Evolutionary conservation across 2,113 vertebrate species (phyloP), one percentile per base, ranked within the genome.

Genomic region (Salvator merianae): DNA sequence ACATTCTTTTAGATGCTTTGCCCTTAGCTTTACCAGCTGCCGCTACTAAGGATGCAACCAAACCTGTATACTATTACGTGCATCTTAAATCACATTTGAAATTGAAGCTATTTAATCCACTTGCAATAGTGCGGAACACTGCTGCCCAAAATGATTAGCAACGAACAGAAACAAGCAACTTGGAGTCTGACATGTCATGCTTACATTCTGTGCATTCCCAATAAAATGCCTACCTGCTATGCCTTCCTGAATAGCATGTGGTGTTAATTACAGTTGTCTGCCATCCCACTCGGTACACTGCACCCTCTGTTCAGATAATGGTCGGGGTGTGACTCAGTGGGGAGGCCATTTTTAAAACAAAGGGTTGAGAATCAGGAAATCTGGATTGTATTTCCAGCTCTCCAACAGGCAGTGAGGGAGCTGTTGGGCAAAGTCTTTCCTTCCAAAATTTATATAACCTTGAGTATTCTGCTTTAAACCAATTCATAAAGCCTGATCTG

Each of bases 211-310:
- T 71, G 30, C 20, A 13, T 65, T 71, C 50, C 81, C 77, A 73
- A 53, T 83, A 73, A 88, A 86, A 40, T 83, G 84, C 83, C 79
- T 88, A 89, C 81, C 80, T 88, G n/a, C 28, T 86, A 24, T 12
- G 34, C 43, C 77, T 16, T 84, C 85, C 34, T 47, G 50, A 86
- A 87, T 87, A 40, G 3, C 74, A 87, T 87, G 70, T 77, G 85
- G 34, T 68, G 89, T 88, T 89, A 90, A 79, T 90, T 82, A 87
- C 8, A 26, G 86, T 83, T 88, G 68, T 87, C 69, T 84, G 74
- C 88, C 86, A 91, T 86, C 74, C 59, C 22, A 62, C 79, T 91
- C 66, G 69, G 65, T 20, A 18, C 10, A 79, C 75, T 81, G 90
- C 26, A 85, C 28, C 4, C 65, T 88, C 14, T 79, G 53, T 84